Base-by-base conservation (phyloP, 2,888 invertebrate species). In the Acanthosepion esculentum region DNA sequence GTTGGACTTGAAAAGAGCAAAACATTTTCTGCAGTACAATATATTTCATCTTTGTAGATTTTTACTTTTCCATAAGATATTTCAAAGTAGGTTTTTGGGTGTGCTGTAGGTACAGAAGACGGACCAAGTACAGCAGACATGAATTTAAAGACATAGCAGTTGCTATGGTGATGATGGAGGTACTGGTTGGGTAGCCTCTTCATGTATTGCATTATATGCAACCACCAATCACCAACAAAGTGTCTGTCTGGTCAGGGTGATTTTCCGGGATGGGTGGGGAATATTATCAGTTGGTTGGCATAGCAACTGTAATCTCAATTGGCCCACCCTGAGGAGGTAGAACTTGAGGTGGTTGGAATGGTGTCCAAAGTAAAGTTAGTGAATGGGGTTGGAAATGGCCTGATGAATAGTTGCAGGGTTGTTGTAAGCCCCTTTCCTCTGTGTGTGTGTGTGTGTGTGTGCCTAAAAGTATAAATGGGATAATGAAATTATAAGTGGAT, bases 131-230 rank as follows among this genome's bases (percentile, higher is more conserved):
- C n/a, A 78, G 29, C 78, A 78, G 78, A 78, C 78, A 78, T 78
- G 78, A 78, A n/a, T 78, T 78, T 78, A 33, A 78, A 78, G 78
- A 78, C 18, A 12, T 33, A 12, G 78, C 78, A 12, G n/a, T 78
- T 78, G n/a, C 78, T 23, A n/a, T n/a, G n/a, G n/a, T 33, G 78
- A 78, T 78, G 78, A 78, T n/a, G 78, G 78, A 15, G 78, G 78
- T 12, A 78, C 33, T n/a, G 78, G 78, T 78, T 12, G n/a, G 78
- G 78, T 78, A n/a, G 78, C 33, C n/a, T 33, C n/a, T 78, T 33
- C 78, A 78, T 78, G n/a, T 78, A 78, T n/a, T 78, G 78, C 78
- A 78, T 78, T 78, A 78, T n/a, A 78, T 78, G n/a, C 78, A 78
- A 78, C 78, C 78, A 78, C 33, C 78, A 78, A 78, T 78, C 78